A percentile compares a stretch with the other conserved stretches of the same genome.
Evolutionary conservation across 23 tunicate genomes (phyloP).

Genomic region (Trididemnum miniatum): DNA sequence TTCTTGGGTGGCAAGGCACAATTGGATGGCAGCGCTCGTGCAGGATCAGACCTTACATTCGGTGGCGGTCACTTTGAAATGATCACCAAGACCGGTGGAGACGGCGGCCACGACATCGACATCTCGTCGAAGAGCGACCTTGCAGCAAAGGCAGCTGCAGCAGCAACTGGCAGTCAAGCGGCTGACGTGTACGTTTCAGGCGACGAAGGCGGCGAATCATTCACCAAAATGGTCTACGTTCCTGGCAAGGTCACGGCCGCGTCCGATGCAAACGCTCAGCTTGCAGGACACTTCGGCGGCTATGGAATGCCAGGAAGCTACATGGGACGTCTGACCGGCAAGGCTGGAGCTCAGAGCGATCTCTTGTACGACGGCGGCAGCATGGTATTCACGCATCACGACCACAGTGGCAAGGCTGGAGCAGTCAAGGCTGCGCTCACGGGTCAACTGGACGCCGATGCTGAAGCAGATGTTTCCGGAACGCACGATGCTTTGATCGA

Average conservation of each 20-base stretch:
- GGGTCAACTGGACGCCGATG: not conserved
- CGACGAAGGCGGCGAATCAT: not conserved
- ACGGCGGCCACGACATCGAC: not conserved
- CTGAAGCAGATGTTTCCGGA: not conserved
- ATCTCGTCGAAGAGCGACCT: not conserved
- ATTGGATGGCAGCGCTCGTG: not conserved
- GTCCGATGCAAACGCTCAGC: not conserved
- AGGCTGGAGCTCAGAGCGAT: not conserved
- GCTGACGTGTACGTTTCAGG: not conserved
- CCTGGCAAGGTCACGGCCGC: not conserved
- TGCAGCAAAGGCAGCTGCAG: not conserved
- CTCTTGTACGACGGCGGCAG: not conserved
- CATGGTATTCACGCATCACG: not conserved
- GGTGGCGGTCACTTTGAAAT: not conserved
- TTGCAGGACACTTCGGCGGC: not conserved
- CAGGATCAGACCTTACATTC: not conserved
- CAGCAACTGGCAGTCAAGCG: not conserved
- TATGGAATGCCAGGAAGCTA: not conserved
- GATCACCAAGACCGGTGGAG: not conserved
- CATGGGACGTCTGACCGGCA: not conserved
- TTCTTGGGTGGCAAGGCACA: not conserved
- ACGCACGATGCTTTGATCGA: not conserved
- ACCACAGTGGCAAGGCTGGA: not conserved
- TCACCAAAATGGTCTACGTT: not conserved
- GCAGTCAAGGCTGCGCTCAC: not conserved